Evolutionary conservation across 2,888 invertebrate species (phyloP), one percentile per base, ranked within the genome.

Genomic region (Zaprionus bogoriensis): DNA sequence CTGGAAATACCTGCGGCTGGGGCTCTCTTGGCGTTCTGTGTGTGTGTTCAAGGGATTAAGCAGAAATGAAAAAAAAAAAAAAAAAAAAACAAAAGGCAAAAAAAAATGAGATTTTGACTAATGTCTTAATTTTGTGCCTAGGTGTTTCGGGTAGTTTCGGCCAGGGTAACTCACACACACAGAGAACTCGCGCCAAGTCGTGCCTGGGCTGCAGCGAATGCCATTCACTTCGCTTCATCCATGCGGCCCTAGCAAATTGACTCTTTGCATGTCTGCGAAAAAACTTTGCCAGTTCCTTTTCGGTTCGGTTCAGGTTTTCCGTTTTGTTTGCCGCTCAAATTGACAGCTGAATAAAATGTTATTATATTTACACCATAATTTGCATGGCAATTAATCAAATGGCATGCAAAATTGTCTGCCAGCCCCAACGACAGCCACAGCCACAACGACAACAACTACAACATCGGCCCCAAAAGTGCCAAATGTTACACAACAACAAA

Each of bases 341-440:
- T 84, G 84, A 84, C 84, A 84, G 84, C 87, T 88, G 88, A 85
- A 88, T 88, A 87, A 88, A 84, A 88, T 88, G 84, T 88, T 84
- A 84, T 84, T 87, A 83, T 83, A 83, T 83, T 83, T 83, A 83
- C 83, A 83, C 77, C 86, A 86, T 80, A 87, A 88, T 88, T 86
- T 81, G 87, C 87, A 78, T 79, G 81, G 87, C 85, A 87, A 87
- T 87, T 88, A 87, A 87, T 87, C 87, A 87, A 86, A 86, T 83
- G 87, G 82, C 82, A 83, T 83, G 82, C 82, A 70, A 86, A 80
- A 87, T 87, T 85, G 54, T 67, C 64, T 61, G n/a, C 55, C 71
- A 52, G 39, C 59, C 22, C n/a, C n/a, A 47, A 42, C 57, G n/a
- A 52, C 71, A 52, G 39, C 59, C 22, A 22, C n/a, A 47, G 46